A percentile compares a stretch with the other conserved stretches of the same genome.
phyloP scores from a whole-genome alignment of 2,888 invertebrate genomes.

The Nineta flava region DNA sequence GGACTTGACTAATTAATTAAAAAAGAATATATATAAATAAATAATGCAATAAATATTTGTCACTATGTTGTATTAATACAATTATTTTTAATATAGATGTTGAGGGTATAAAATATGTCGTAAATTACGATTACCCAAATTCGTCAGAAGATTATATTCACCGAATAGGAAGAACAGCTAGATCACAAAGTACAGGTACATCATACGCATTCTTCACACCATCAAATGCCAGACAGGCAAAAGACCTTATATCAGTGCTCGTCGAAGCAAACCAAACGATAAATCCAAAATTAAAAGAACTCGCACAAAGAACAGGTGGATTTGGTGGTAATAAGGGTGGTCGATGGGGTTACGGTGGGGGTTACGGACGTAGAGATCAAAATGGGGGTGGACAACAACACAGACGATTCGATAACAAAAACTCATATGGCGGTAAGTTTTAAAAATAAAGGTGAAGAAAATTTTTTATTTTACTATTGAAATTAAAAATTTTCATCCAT shows the following conservation, averaged over 20 bases:
- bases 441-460: too few species aligned
- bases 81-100: conserved; percentile 52
- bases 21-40: not conserved
- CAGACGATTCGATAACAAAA: conserved; percentile 14
- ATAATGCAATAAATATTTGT: not conserved
- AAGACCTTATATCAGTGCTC: conserved; percentile 74
- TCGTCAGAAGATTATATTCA: conserved; percentile 93
- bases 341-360: conserved; percentile 34
- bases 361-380: conserved; percentile 24
- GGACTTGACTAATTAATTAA: not conserved
- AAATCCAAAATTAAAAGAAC: conserved; percentile 69
- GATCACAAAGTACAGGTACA: conserved; percentile 73
- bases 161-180: conserved; percentile 85
- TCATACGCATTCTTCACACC: conserved; percentile 93
- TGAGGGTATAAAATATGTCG: conserved; percentile 89
- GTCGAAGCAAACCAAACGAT: conserved; percentile 83
- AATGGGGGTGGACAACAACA: conserved; percentile 20
- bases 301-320: conserved; percentile 47
- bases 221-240: conserved; percentile 73
- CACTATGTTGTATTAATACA: not conserved
- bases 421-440: conserved; percentile 1
- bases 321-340: conserved; percentile 39
- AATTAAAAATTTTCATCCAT: too few species aligned
- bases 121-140: conserved; percentile 92
- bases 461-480: too few species aligned